Base-by-base conservation (phyloP, 2,113 vertebrate genomes). In the Serranochromis macrocephalus region DNA sequence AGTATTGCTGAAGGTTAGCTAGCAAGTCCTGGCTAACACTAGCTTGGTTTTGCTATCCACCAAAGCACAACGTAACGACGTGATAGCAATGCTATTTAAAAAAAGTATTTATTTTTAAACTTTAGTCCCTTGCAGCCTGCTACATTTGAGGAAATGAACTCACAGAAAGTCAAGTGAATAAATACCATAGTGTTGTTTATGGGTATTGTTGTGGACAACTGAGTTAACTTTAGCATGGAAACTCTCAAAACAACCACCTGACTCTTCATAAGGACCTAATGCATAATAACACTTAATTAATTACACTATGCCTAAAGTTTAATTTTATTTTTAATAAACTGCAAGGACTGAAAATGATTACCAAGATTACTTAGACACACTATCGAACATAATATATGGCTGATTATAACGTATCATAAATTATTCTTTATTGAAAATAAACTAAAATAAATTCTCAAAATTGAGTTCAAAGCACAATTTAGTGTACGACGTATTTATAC, bases 1-100 rank as follows among this genome's bases (percentile, higher is more conserved):
- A 47, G 75, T 63, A 61, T 16, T 19, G 40, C 6, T 33, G 88
- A 91, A 91, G 91, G 89, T 90, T 89, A 93, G 92, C 89, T 57
- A 87, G 90, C 71, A 33, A 55, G 21, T 31, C 14, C 16, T 2
- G 42, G 79, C 82, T 82, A 90, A 57, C 73, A 58, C 79, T 91
- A 86, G 80, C 86, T 38, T 58, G 53, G 47, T 26, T 31, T 11
- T 80, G 81, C 71, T 68, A 79, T 36, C 24, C 55, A 4, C 80
- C 38, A 73, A 38, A 82, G 47, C 17, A 84, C 19, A 75, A 61
- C 42, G 81, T 16, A 42, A 36, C 21, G 9, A 54, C 17, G 29
- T 8, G 19, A 13, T 14, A 58, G 10, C 49, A 55, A 7, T 78
- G 45, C 4, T 49, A 3, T 51, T 49, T 78, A 0, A 49, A 19